phyloP scores from a whole-genome alignment of 2,888 invertebrate genomes.

The Mechanitis mazaeus region DNA sequence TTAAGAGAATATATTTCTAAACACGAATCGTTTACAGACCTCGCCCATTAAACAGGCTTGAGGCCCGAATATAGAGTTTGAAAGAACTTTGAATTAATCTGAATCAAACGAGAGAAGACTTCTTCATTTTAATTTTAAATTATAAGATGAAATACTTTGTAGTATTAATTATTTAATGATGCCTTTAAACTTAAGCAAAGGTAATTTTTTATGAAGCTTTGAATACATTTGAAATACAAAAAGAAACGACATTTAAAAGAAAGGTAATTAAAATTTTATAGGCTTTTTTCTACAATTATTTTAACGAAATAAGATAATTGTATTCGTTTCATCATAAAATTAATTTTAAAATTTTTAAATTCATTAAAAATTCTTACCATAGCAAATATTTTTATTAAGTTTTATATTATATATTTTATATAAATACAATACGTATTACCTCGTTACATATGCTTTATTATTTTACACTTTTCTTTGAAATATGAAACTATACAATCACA shows the following conservation, averaged over 20 bases:
- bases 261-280: too few relatives aligned
- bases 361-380: too few relatives aligned
- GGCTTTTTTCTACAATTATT: too few relatives aligned
- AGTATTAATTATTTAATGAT: neutral
- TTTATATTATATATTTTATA: too few relatives aligned
- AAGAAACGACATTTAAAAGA: neutral
- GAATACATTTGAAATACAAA: neutral
- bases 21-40: conserved; percentile 13
- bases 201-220: neutral
- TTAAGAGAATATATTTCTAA: conserved; percentile 7
- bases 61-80: conserved; percentile 10
- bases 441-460: too few relatives aligned
- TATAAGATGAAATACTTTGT: neutral
- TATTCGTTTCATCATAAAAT: too few relatives aligned
- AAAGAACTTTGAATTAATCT: conserved; percentile 6
- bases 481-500: too few relatives aligned
- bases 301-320: too few relatives aligned
- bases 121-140: neutral
- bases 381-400: too few relatives aligned
- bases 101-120: conserved; percentile 4
- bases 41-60: conserved; percentile 11
- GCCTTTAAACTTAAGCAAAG: neutral
- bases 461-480: too few relatives aligned
- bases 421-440: too few relatives aligned
- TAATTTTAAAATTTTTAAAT: too few relatives aligned